Percentiles rank a stretch among this genome's conserved stretches.
Conservation (phyloP, 2,888 invertebrate species). For the Tenthredo amoena region DNA sequence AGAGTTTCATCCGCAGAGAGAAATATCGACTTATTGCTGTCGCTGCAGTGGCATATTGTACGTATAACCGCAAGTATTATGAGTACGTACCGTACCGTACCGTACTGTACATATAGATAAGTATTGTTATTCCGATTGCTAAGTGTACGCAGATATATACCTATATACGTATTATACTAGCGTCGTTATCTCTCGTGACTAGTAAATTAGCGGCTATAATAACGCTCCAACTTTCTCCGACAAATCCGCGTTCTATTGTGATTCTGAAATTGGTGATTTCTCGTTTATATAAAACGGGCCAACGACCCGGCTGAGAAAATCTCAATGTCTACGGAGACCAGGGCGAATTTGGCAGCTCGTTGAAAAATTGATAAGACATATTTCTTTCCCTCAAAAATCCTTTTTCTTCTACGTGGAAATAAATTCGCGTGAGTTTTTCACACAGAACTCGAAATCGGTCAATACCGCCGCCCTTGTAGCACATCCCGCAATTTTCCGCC, state of each 20-base stretch:
- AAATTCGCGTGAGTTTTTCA: not conserved
- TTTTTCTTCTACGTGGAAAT: not conserved
- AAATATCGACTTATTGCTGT: constrained; percentile 5
- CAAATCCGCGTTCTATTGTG: constrained; percentile 11
- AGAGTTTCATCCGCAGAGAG: not conserved
- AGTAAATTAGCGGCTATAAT: constrained; percentile 32
- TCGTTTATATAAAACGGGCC: not conserved
- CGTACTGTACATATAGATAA: not conserved
- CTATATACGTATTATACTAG: not conserved
- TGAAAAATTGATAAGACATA: no score
- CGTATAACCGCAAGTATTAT: not conserved
- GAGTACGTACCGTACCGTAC: not conserved
- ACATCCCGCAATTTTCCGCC: not conserved
- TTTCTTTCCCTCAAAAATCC: no score
- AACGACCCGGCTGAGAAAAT: constrained; percentile 33
- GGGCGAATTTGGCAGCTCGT: no score
- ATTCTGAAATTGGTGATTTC: constrained; percentile 31
- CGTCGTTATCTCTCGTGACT: not conserved
- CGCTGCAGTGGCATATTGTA: not conserved
- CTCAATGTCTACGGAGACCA: not conserved
- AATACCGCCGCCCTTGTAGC: no score
- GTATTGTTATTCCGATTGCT: not conserved
- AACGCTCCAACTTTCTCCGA: constrained; percentile 32
- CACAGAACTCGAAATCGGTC: no score
- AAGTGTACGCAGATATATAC: not conserved